Evolutionary conservation across 2,797 vertebrate species (phyloP), one percentile per base, ranked within the genome.

Genomic region (Syngnathus acus): DNA sequence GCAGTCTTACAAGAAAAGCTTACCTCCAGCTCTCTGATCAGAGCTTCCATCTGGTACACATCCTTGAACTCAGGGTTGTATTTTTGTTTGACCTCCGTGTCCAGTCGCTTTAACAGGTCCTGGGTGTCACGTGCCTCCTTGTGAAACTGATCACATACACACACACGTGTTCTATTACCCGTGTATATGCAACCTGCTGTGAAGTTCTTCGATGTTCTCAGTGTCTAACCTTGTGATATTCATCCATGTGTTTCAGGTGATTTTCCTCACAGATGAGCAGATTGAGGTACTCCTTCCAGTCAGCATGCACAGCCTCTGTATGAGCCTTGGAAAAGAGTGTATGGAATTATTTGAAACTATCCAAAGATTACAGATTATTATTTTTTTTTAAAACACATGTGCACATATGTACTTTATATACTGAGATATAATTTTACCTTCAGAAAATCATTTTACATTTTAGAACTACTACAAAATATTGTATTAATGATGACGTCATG

Each of bases 201-300:
- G 32, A 9, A 21, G 3, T 43, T n/a, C 37, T 8, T 3, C 9
- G 50, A 19, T 16, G 26, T 19, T 5, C 1, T 66, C 14, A 38
- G 9, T 48, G 21, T 42, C 74, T 69, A 0, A 98, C 97, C 93
- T 97, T 95, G 86, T 99, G 95, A 82, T 94, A 97, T 68, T 99
- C 95, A 7, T 96, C 93, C 97, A 99, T 98, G 86, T 93, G 92
- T 82, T 97, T 98, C n/a, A 99, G 92, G 77, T 99, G 97, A 79
- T 93, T 98, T 76, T 99, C 97, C 85, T 99, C 97, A 0, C 97
- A 99, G 86, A 99, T 98, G 54, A 99, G 93, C 76, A 99, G 89
- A 90, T 99, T 99, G 73, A 99, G 90, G 77, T 98, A 99, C 55
- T 95, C 95, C 85, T 99, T 99, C 97, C 97, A 99, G 84, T 99